Evolutionary conservation across 2,888 invertebrate species (phyloP).

Genomic region (Sarcophaga caerulescens): DNA sequence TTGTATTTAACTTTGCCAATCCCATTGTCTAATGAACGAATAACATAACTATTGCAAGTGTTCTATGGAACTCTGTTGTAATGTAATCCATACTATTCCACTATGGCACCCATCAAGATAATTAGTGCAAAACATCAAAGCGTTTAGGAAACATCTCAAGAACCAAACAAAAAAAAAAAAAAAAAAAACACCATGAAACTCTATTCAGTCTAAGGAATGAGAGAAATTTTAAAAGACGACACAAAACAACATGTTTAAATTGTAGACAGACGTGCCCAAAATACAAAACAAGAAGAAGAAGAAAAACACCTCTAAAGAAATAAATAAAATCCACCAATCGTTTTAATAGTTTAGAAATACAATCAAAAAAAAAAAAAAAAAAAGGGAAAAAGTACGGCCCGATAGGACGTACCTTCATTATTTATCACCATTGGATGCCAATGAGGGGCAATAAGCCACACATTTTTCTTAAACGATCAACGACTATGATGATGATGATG

Average conservation of each 20-base stretch:
- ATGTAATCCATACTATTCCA: not conserved
- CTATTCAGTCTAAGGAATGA: slow-evolving; percentile 10
- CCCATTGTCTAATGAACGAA: too few species aligned
- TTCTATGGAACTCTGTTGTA: too few species aligned
- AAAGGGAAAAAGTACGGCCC: too few species aligned
- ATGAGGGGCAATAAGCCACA: slow-evolving; percentile 54
- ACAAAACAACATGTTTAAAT: slow-evolving; percentile 57
- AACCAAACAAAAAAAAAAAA: slow-evolving; percentile 29
- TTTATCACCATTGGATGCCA: slow-evolving; percentile 63
- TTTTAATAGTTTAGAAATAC: slow-evolving; percentile 20
- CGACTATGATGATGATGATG: not conserved
- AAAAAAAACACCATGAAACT: slow-evolving; percentile 4
- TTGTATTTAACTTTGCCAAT: too few species aligned
- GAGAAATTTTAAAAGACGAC: slow-evolving; percentile 51
- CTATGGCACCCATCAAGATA: slow-evolving; percentile 69
- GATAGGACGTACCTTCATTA: slow-evolving; percentile 51
- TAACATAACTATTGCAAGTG: too few species aligned
- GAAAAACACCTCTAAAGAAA: not conserved
- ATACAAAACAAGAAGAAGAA: slow-evolving; percentile 10
- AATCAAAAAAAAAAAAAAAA: not conserved
- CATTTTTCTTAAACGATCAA: slow-evolving; percentile 43
- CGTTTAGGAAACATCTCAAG: slow-evolving; percentile 25
- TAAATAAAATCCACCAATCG: slow-evolving; percentile 42
- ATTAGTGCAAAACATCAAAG: slow-evolving; percentile 67
- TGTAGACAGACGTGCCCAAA: not conserved